Base-by-base conservation (phyloP, 2,797 vertebrate species). In the Octomys mimax region DNA sequence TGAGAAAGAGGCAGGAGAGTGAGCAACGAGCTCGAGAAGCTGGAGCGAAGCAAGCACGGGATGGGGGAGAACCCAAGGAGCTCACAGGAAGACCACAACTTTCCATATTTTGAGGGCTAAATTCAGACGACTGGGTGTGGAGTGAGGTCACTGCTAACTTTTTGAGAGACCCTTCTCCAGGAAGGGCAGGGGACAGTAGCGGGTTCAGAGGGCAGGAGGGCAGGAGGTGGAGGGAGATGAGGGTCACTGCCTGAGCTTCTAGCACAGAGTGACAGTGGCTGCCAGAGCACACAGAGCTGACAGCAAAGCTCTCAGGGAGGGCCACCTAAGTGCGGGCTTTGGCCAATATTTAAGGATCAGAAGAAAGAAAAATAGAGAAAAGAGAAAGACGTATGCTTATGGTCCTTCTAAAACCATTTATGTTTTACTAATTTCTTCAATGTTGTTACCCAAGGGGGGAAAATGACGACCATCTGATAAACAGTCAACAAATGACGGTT, bases 61-160 rank as follows among this genome's bases (percentile, higher is more conserved):
- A 93, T 82, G 85, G 33, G 86, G 26, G 52, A 89, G 89, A 94
- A 94, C 78, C 62, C 64, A 91, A 49, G 59, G 64, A 89, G 71
- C 80, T 75, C 70, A 42, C 1, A 31, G 26, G 2, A 31, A 92
- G 46, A 62, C 82, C 95, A 92, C 81, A 84, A 19, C 64, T 92
- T 82, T 91, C 80, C 88, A 85, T 81, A 61, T 87, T 95, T 39
- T 91, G 46, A 83, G 46, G 52, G 42, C 66, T 82, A 92, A 93
- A 95, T 42, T 62, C 73, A 84, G 92, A 83, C 57, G 81, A 36
- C 61, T 90, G 10, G 52, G 80, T 83, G 93, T 81, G 31, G 73
- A 16, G 62, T 96, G 91, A 97, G 66, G 94, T 96, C 89, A 91
- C 73, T 31, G 16, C 31, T 93, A 93, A 96, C 92, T 81, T 96